A percentile compares a stretch with the other conserved stretches of the same genome.
phyloP scores from a whole-genome alignment of 2,888 invertebrate species.

The Scelioninae gen. 1 region DNA sequence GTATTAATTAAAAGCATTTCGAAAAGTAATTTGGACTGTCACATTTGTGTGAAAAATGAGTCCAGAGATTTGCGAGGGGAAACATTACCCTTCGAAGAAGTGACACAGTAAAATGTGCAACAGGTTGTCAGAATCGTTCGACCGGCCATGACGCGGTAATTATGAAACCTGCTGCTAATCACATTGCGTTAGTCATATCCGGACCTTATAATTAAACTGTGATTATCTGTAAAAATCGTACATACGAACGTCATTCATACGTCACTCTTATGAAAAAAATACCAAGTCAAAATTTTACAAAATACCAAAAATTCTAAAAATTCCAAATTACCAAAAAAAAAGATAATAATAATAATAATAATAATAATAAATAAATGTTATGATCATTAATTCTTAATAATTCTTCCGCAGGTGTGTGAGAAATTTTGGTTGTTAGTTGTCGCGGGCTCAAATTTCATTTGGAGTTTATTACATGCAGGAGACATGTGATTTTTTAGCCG shows the following conservation, averaged over 20 bases:
- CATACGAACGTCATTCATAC: constrained; percentile 35
- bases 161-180: constrained; percentile 62
- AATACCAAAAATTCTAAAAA: neutral
- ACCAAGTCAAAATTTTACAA: neutral
- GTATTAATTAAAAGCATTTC: constrained; percentile 24
- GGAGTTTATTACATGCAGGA: constrained; percentile 26
- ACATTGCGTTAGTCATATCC: constrained; percentile 64
- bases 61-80: constrained; percentile 3
- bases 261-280: constrained; percentile 7
- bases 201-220: constrained; percentile 74
- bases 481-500: constrained; percentile 36
- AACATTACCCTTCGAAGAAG: too few species aligned
- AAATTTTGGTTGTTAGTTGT: neutral
- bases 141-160: constrained; percentile 55
- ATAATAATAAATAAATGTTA: too few species aligned
- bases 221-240: constrained; percentile 75
- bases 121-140: too few species aligned
- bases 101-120: too few species aligned
- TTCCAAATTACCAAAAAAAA: neutral
- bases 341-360: too few species aligned
- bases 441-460: constrained; percentile 27
- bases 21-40: constrained; percentile 35
- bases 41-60: constrained; percentile 43
- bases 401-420: neutral
- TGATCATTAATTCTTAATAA: too few species aligned